A percentile compares a stretch with the other conserved stretches of the same genome.
These are phyloP conservation scores for Heliconius congener DNA, from an alignment of 1,140 invertebrate genomes.

Conservation along the genomic window DNA sequence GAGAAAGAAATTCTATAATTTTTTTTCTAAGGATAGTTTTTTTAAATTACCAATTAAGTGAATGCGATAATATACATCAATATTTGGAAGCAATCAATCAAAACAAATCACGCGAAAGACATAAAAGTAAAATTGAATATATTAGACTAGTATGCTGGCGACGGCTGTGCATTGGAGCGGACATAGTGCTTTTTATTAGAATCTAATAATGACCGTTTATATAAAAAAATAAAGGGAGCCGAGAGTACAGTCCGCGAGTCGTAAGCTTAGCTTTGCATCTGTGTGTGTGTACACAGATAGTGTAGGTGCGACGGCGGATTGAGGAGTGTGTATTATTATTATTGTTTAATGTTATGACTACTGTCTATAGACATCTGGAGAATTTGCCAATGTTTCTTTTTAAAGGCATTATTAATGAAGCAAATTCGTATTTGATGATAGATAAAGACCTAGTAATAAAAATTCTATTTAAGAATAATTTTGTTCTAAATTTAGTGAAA, in stretches of 20 bases:
- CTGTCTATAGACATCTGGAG: too few relatives aligned
- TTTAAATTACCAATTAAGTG: background rate
- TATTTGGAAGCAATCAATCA: conserved; percentile 80
- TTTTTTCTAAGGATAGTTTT: background rate
- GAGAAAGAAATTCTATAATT: background rate
- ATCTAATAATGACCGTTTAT: conserved; percentile 70
- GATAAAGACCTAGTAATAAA: too few relatives aligned
- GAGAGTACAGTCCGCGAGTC: conserved; percentile 36
- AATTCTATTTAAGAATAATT: background rate
- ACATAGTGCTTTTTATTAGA: conserved; percentile 59
- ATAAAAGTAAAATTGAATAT: conserved; percentile 78
- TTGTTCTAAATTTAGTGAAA: background rate
- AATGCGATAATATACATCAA: conserved; percentile 71
- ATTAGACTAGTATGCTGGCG: conserved; percentile 66
- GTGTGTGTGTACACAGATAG: too few relatives aligned
- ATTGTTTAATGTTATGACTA: too few relatives aligned
- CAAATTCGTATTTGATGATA: too few relatives aligned
- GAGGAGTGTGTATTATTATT: too few relatives aligned
- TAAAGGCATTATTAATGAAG: too few relatives aligned
- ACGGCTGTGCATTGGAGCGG: conserved; percentile 59
- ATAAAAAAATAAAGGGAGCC: conserved; percentile 58
- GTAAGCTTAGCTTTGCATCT: too few relatives aligned
- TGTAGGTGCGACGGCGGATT: too few relatives aligned
- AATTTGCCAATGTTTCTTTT: too few relatives aligned
- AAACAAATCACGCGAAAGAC: conserved; percentile 79